Conservation (phyloP, 2,888 invertebrate species). For the Tetragonula carbonaria region DNA sequence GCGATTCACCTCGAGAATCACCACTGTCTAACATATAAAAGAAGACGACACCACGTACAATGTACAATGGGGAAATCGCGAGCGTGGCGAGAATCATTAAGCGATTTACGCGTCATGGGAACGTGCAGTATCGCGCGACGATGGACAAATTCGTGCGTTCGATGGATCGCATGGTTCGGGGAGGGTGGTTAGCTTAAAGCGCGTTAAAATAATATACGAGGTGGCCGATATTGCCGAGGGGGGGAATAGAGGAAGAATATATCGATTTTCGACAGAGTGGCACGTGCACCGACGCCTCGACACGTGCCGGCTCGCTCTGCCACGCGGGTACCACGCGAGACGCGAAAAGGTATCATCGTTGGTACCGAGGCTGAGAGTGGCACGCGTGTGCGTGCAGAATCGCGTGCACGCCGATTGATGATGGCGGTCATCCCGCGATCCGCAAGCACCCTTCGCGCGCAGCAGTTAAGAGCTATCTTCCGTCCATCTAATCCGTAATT, state of each 20-base stretch:
- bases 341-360: constrained; percentile 49
- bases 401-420: constrained; percentile 66
- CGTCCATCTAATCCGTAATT: constrained; percentile 79
- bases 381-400: constrained; percentile 55
- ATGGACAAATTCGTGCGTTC: constrained; percentile 49
- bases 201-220: constrained; percentile 66
- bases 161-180: constrained; percentile 10
- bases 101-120: constrained; percentile 59
- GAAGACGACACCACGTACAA: not conserved
- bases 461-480: constrained; percentile 66
- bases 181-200: constrained; percentile 43
- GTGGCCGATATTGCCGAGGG: constrained; percentile 38
- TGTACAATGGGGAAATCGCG: not conserved
- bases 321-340: constrained; percentile 42
- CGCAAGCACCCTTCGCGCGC: constrained; percentile 52
- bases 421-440: constrained; percentile 56
- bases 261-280: constrained; percentile 64
- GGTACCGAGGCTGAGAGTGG: not conserved
- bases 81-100: constrained; percentile 47
- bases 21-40: too few species aligned
- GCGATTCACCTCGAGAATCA: not conserved
- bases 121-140: constrained; percentile 31
- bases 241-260: constrained; percentile 38
- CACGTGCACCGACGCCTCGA: constrained; percentile 61
- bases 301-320: constrained; percentile 60